These are phyloP conservation scores for Clepsis dumicolana DNA, from an alignment of 2,888 invertebrate genomes.

Conservation along the genomic window DNA sequence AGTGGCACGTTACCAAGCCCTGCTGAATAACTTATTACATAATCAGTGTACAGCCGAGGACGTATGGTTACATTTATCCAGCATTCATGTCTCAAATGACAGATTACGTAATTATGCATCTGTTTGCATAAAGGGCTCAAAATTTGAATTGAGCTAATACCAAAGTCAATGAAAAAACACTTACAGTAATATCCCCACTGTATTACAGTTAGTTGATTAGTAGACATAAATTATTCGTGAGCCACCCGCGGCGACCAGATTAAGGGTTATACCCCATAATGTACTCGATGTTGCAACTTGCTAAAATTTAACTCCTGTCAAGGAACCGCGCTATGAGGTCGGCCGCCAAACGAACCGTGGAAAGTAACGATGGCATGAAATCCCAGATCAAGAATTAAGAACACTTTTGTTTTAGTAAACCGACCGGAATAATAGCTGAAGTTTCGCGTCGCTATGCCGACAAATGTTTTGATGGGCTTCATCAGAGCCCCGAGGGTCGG, in stretches of 20 bases:
- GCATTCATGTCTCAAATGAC: slow-evolving; percentile 1
- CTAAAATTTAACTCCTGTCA: slow-evolving; percentile 71
- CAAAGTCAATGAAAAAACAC: neutral
- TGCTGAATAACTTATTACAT: slow-evolving; percentile 36
- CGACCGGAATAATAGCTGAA: slow-evolving; percentile 79
- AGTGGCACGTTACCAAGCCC: neutral
- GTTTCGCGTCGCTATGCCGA: slow-evolving; percentile 76
- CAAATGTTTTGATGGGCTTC: slow-evolving; percentile 80
- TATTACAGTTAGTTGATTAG: neutral
- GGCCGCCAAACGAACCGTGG: slow-evolving; percentile 68
- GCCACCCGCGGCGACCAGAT: slow-evolving; percentile 59
- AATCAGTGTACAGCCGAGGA: slow-evolving; percentile 33
- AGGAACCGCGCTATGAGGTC: slow-evolving; percentile 57
- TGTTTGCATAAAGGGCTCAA: neutral
- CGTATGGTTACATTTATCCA: slow-evolving; percentile 32
- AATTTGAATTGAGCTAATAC: neutral
- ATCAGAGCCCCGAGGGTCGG: slow-evolving; percentile 67
- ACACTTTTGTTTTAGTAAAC: slow-evolving; percentile 79
- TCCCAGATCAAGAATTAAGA: slow-evolving; percentile 79
- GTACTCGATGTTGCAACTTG: slow-evolving; percentile 62
- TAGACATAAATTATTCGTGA: slow-evolving; percentile 45
- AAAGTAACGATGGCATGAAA: slow-evolving; percentile 77
- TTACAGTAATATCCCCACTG: slow-evolving; percentile 22
- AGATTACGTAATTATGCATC: slow-evolving; percentile 1
- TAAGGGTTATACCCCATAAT: slow-evolving; percentile 65